Base-by-base conservation (phyloP, 2,113 vertebrate species). In the Centropristis striata region DNA sequence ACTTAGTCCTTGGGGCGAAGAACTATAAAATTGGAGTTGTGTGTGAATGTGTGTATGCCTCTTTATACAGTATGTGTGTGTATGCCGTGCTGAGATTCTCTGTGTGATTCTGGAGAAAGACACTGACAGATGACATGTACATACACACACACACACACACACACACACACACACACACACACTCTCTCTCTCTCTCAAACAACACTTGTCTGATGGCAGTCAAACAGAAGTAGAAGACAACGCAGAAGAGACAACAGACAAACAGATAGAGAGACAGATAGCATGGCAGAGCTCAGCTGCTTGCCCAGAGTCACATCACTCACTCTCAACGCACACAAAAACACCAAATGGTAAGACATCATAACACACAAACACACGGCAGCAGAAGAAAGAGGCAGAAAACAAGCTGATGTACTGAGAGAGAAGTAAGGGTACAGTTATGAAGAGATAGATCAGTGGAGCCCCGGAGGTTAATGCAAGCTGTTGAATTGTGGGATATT, bases 201-300 rank as follows among this genome's bases (percentile, higher is more conserved):
- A 90, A 71, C 84, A 85, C 87, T 88, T 87, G 87, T 89, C 86
- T 91, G 86, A 93, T 87, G 90, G 86, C 83, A 92, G 85, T 92
- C 87, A 86, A 88, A 92, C 86, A 86, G 77, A 49, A 88, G 81
- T 37, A 47, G 83, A 89, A 90, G 81, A 85, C 84, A 83, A 86
- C 73, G 80, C 77, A 78, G 73, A 75, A 68, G 63, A 86, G 75
- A 82, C 86, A 85, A 87, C 88, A 89, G 83, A 78, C 75, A 79
- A 85, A 86, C 83, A 84, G 84, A 92, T 71, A 89, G 75, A 71
- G 75, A 90, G 83, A 90, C 72, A 76, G 81, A 92, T 79, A 85
- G 84, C 76, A 60, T 66, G 79, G 65, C 81, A 74, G 82, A 85
- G 54, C 74, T 84, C 66, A 80, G 90, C 63, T 73, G 83, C 85